Evolutionary conservation across 2,797 vertebrate species (phyloP), one percentile per base, ranked within the genome.

Genomic region (Phataginus tetradactyla): DNA sequence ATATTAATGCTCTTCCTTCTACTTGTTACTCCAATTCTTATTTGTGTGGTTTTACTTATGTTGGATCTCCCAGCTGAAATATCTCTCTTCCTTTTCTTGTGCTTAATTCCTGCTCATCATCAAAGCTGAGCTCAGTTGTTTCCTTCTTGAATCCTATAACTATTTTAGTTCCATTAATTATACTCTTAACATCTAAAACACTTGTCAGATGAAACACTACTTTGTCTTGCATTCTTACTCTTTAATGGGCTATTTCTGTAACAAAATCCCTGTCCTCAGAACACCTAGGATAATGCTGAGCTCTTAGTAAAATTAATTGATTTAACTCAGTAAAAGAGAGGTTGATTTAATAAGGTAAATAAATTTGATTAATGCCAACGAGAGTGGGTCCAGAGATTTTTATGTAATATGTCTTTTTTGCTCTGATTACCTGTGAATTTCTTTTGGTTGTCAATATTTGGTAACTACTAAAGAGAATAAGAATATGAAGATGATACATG

Each of bases 181-280:
- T 32, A 23, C 3, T 63, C 29, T 91, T 45, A 78, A 17, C 23
- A 25, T 75, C 80, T 79, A 64, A 55, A 89, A 68, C 29, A 39
- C 45, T 87, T 79, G 29, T 39, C 32, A 9, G 39, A 59, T 77
- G 51, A 80, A 90, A 85, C 55, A 77, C 20, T 87, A 55, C 37
- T 95, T 87, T 78, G 25, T 13, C 39, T 96, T 93, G 10, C 17
- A 39, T 68, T 95, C 71, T 96, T 92, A 75, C 4, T 59, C 14
- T 75, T 71, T 69, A 74, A 15, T 69, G 11, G 66, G 29, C 79
- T 53, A 23, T 92, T 91, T 89, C 75, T 90, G 32, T 83, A 75
- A 90, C 34, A 87, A 37, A 86, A 25, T 91, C 42, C 88, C 32
- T 88, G 18, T 97, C 21, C 34, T 97, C 23, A 71, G 45, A 95